Conservation (phyloP, 2,113 vertebrate species). For the Solenodon paradoxus region DNA sequence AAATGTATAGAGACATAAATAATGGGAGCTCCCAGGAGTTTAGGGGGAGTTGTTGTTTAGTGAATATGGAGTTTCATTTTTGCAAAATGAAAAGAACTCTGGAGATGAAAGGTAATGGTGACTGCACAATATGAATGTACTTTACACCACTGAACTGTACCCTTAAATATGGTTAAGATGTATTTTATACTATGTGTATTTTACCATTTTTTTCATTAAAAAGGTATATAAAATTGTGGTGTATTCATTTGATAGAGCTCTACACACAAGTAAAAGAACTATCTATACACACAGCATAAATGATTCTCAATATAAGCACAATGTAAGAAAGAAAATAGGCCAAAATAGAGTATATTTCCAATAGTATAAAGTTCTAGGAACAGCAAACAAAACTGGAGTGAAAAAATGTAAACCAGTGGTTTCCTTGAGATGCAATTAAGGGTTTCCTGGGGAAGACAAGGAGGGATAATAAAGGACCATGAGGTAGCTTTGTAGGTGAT, state of each 20-base stretch:
- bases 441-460: neutral
- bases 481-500: neutral
- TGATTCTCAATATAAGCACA: neutral
- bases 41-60: neutral
- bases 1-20: neutral
- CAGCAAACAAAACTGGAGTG: neutral
- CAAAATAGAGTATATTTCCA: neutral
- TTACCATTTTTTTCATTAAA: neutral
- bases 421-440: neutral
- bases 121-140: neutral
- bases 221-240: neutral
- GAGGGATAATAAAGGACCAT: neutral
- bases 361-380: neutral
- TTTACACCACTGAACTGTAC: neutral
- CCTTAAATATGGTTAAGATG: neutral
- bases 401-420: neutral
- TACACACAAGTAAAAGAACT: neutral
- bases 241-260: neutral
- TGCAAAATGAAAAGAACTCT: neutral
- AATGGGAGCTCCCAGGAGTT: neutral
- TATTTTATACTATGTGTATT: neutral
- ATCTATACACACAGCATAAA: neutral
- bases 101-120: neutral
- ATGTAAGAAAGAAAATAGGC: neutral
- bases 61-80: neutral